Evolutionary conservation across 1,140 invertebrate species (phyloP), one percentile per base, ranked within the genome.

Genomic region (Bemisia tabaci): DNA sequence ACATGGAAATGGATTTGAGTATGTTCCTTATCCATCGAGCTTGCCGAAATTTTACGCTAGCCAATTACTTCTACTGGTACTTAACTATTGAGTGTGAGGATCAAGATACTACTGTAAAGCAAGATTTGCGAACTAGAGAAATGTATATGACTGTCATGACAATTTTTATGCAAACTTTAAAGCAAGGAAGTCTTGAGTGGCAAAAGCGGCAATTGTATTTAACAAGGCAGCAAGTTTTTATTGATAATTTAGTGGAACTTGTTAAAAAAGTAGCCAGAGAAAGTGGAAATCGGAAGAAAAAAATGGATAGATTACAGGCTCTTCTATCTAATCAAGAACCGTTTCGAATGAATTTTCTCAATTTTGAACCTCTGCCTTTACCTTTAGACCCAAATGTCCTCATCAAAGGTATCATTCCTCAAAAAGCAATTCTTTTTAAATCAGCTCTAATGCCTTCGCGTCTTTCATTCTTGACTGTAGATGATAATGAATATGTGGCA

Each of bases 41-140:
- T 9, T 93, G 91, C 77, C 84, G 86, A 72, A 96, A 98, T 81
- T 85, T 87, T 26, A 88, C 85, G 23, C 77, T 98, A 62, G 94
- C 94, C 59, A 98, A 97, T 80, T 98, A 97, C 79, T 88, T 99
- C 71, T 98, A 94, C 77, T 99, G 96, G 96, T 87, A 96, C 80
- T 78, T 98, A 60, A 82, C 88, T 24, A 91, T 95, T 59, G 95
- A 98, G 79, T 94, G 93, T 76, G 94, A 95, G 77, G 85, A 84
- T 72, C 77, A 81, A 60, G 80, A 84, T 2, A 78, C 82, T 61
- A 80, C 83, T 63, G 77, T 78, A 1, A 89, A 90, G 75, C 85
- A 89, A 78, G 89, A 92, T 74, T 83, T 82, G 59, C 82, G 83
- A 63, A 84, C 89, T 0, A 80, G 87, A 58, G 85, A 90, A 71